Conservation (phyloP, 2,797 vertebrate genomes). For the Catamblyrhynchus diadema region DNA sequence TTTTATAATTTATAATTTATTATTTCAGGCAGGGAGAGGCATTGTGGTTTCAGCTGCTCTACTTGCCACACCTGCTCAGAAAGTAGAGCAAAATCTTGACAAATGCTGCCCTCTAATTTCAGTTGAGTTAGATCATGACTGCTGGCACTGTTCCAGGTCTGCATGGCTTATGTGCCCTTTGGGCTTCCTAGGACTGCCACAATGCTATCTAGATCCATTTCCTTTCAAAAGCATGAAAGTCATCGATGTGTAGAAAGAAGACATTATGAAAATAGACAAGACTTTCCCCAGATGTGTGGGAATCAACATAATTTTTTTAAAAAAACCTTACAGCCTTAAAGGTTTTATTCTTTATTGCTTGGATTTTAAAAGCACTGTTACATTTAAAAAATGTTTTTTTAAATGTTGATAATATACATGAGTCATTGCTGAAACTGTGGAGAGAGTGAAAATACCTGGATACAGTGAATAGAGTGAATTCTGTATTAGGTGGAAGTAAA, state of each 20-base stretch:
- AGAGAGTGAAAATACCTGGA: not conserved
- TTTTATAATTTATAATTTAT: not conserved
- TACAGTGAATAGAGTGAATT: not conserved
- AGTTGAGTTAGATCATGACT: not conserved
- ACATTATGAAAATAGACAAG: not conserved
- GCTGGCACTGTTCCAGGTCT: not conserved
- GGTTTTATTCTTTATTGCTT: not conserved
- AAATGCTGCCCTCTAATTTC: not conserved
- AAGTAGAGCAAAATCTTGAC: not conserved
- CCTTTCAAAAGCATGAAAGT: not conserved
- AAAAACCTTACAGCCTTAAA: not conserved
- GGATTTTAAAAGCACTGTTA: not conserved
- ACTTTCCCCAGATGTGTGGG: not conserved
- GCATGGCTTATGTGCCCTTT: not conserved
- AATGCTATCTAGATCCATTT: not conserved
- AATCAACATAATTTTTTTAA: not conserved
- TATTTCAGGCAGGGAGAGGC: not conserved
- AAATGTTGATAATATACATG: not conserved
- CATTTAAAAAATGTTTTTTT: not conserved
- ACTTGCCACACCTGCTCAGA: not conserved
- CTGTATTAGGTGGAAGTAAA: not conserved
- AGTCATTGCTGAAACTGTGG: not conserved
- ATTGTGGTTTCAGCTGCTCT: not conserved
- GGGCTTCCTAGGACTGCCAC: not conserved
- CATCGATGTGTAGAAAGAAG: not conserved